Percentiles rank a stretch among this genome's conserved stretches.
These are phyloP conservation scores for Lysandra bellargus DNA, from an alignment of 2,888 invertebrate species.

Conservation along the genomic window DNA sequence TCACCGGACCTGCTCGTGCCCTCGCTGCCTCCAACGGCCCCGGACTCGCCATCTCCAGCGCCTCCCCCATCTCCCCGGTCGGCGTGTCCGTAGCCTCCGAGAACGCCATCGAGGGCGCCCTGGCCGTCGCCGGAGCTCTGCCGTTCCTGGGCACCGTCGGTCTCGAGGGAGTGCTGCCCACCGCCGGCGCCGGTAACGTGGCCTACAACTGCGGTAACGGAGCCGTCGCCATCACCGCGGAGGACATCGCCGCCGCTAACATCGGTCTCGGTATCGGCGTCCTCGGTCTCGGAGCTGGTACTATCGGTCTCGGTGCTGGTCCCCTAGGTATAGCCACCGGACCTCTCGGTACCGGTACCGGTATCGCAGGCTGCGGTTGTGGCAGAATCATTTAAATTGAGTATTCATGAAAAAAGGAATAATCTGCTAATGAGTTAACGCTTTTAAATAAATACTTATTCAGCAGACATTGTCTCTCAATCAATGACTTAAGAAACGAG, in stretches of 20 bases:
- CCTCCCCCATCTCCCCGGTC: slow-evolving; percentile 43
- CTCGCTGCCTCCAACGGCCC: slow-evolving; percentile 40
- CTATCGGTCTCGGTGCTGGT: slow-evolving; percentile 39
- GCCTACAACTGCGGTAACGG: slow-evolving; percentile 46
- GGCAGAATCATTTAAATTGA: slow-evolving; percentile 20
- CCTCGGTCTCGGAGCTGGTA: slow-evolving; percentile 39
- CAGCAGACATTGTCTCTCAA: neutral
- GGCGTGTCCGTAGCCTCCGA: slow-evolving; percentile 46
- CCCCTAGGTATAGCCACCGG: slow-evolving; percentile 34
- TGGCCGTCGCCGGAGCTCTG: slow-evolving; percentile 43
- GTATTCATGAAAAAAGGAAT: neutral
- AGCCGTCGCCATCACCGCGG: slow-evolving; percentile 40
- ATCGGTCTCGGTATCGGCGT: slow-evolving; percentile 40
- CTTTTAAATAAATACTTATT: neutral
- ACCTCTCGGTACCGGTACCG: slow-evolving; percentile 33
- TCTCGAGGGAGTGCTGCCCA: slow-evolving; percentile 44
- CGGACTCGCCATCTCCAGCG: slow-evolving; percentile 46
- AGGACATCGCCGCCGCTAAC: slow-evolving; percentile 37
- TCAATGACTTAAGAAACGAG: neutral
- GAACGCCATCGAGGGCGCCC: slow-evolving; percentile 47
- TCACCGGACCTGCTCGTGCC: slow-evolving; percentile 26
- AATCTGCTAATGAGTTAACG: neutral
- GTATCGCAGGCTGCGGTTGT: slow-evolving; percentile 40
- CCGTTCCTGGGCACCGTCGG: slow-evolving; percentile 46
- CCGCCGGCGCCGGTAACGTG: slow-evolving; percentile 45